Evolutionary conservation across 2,888 invertebrate species (phyloP).

Genomic region (Patella depressa): DNA sequence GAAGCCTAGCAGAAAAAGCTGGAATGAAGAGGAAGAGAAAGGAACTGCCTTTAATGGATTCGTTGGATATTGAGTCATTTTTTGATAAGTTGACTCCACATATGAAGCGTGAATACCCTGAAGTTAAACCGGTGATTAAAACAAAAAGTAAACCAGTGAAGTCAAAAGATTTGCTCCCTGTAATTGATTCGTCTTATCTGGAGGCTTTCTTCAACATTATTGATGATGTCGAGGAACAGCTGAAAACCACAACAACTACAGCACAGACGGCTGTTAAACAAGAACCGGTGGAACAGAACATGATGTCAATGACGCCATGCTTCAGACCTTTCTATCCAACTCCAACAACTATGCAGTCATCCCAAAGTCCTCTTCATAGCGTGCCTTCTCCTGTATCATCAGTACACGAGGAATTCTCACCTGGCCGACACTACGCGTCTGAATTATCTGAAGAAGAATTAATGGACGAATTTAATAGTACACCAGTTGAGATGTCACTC

Average conservation of each 20-base stretch:
- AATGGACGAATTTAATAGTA: slow-evolving; percentile 22
- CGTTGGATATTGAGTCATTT: slow-evolving; percentile 40
- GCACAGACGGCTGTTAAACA: slow-evolving; percentile 4
- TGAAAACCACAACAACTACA: slow-evolving; percentile 35
- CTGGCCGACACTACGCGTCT: slow-evolving; percentile 16
- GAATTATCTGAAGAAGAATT: slow-evolving; percentile 37
- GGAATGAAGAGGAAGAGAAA: slow-evolving; percentile 20
- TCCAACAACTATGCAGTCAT: not conserved
- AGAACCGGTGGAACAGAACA: not conserved
- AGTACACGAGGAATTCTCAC: slow-evolving; percentile 13
- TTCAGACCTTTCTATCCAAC: not conserved
- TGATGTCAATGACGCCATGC: slow-evolving; percentile 14
- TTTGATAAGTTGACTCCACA: slow-evolving; percentile 29
- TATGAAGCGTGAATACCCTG: slow-evolving; percentile 25
- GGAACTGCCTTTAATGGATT: slow-evolving; percentile 43
- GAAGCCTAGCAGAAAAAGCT: not conserved
- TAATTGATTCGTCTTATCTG: slow-evolving; percentile 51
- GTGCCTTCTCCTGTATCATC: slow-evolving; percentile 16
- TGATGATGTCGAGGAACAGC: slow-evolving; percentile 29
- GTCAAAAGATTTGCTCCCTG: slow-evolving; percentile 46
- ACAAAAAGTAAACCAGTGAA: slow-evolving; percentile 13
- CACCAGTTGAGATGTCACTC: slow-evolving; percentile 25
- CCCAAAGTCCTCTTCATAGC: slow-evolving; percentile 4
- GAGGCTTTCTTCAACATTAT: slow-evolving; percentile 48
- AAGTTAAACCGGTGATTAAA: slow-evolving; percentile 16